phyloP scores from a whole-genome alignment of 1,140 invertebrate genomes.

The Oedothorax gibbosus region DNA sequence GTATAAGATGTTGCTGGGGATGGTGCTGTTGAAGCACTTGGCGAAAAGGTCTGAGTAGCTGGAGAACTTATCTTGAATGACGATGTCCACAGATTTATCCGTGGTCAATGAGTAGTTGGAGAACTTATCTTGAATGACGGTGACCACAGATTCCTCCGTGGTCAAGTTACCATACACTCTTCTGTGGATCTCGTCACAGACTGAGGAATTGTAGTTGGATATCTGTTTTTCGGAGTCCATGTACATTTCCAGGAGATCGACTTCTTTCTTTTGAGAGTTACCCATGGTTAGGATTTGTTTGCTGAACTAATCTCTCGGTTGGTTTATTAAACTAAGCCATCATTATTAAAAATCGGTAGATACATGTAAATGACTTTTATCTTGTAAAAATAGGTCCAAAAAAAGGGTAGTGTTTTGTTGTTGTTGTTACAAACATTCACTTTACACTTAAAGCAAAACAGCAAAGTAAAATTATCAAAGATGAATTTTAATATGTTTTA shows the following conservation, averaged over 20 bases:
- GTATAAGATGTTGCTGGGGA: constrained; percentile 14
- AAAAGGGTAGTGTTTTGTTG: too few species aligned
- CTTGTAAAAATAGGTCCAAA: too few species aligned
- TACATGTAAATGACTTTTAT: too few species aligned
- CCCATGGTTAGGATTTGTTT: constrained; percentile 4
- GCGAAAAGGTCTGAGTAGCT: constrained; percentile 4
- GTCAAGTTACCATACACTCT: not conserved
- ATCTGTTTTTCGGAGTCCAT: constrained; percentile 26
- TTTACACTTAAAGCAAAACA: too few species aligned
- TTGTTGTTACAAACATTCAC: too few species aligned
- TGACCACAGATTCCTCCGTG: not conserved
- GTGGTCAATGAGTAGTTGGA: too few species aligned
- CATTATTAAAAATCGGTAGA: too few species aligned
- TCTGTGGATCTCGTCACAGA: constrained; percentile 25
- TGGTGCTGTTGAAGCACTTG: constrained; percentile 27
- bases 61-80: not conserved
- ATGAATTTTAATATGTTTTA: too few species aligned
- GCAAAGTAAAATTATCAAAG: too few species aligned
- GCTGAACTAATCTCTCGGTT: too few species aligned
- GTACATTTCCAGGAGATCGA: constrained; percentile 29
- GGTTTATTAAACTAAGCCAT: too few species aligned
- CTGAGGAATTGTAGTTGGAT: constrained; percentile 2
- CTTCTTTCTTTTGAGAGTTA: constrained; percentile 34
- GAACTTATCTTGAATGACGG: not conserved
- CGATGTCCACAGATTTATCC: too few species aligned